A percentile compares a stretch with the other conserved stretches of the same genome.
These are phyloP conservation scores for Meloidogyne hapla DNA, from an alignment of 1,140 invertebrate genomes.

Conservation along the genomic window DNA sequence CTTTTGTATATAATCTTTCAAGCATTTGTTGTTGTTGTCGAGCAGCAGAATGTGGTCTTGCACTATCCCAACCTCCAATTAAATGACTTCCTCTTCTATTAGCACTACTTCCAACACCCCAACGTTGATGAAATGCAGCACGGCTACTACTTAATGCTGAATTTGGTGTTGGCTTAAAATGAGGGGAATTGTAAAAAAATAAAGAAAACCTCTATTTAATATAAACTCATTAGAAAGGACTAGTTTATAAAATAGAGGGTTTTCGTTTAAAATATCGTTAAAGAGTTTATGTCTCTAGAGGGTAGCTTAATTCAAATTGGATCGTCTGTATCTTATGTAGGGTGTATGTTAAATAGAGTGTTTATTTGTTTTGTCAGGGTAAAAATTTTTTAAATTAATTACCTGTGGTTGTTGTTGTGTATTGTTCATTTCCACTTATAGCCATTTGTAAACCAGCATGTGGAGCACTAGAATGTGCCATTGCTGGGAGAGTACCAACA, in stretches of 20 bases:
- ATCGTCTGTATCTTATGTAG: too few relatives aligned
- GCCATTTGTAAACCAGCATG: constrained; percentile 9
- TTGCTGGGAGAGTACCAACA: constrained; percentile 12
- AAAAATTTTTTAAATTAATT: neutral
- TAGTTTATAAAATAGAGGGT: too few relatives aligned
- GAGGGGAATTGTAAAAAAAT: too few relatives aligned
- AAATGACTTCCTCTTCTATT: constrained; percentile 17
- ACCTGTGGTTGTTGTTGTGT: constrained; percentile 1
- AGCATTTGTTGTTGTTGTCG: constrained; percentile 27
- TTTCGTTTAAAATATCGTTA: too few relatives aligned
- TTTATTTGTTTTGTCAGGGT: too few relatives aligned
- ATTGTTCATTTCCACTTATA: constrained; percentile 12
- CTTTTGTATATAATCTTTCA: constrained; percentile 33
- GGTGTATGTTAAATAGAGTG: too few relatives aligned
- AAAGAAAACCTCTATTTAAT: too few relatives aligned
- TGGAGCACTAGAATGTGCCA: constrained; percentile 19
- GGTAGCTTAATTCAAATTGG: too few relatives aligned
- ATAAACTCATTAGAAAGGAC: too few relatives aligned
- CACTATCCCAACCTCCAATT: constrained; percentile 21
- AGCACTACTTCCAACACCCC: neutral
- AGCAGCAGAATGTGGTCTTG: constrained; percentile 19
- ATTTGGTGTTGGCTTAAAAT: constrained; percentile 5
- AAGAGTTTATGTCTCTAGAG: too few relatives aligned
- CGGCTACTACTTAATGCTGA: constrained; percentile 7
- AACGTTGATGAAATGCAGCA: neutral